phyloP scores from a whole-genome alignment of 2,888 invertebrate genomes.

The Mechanitis mazaeus region DNA sequence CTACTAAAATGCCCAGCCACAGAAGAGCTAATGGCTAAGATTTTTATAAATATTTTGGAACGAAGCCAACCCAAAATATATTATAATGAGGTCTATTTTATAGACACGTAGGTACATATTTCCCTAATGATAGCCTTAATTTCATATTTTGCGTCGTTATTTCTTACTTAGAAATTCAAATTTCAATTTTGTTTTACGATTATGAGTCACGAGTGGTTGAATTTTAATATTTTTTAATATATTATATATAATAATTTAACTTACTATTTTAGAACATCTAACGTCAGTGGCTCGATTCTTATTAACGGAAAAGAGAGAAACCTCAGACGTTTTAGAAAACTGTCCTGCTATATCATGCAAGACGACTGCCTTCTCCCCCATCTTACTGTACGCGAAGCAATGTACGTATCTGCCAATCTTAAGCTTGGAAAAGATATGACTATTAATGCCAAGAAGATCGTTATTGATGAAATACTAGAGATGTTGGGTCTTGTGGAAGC shows the following conservation, averaged over 20 bases:
- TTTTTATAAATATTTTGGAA: neutral
- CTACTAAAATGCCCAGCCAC: too few species aligned
- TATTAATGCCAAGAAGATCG: constrained; percentile 83
- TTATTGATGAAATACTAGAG: constrained; percentile 90
- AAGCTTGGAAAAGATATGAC: constrained; percentile 90
- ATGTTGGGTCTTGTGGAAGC: constrained; percentile 88
- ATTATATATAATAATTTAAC: too few species aligned
- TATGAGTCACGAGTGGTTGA: neutral
- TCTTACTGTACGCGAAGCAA: constrained; percentile 92
- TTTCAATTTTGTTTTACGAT: neutral
- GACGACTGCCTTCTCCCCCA: constrained; percentile 93
- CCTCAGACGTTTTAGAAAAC: constrained; percentile 90
- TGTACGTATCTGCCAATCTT: constrained; percentile 95
- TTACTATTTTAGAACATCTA: constrained; percentile 80
- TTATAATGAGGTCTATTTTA: neutral
- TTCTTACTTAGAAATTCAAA: too few species aligned
- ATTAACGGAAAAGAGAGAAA: constrained; percentile 93
- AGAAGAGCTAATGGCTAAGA: too few species aligned
- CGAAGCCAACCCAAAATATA: constrained; percentile 9
- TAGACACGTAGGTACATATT: neutral
- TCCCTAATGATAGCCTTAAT: neutral
- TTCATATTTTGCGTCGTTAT: too few species aligned
- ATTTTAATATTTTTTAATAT: too few species aligned
- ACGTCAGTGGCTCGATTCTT: constrained; percentile 88
- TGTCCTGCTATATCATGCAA: constrained; percentile 98